These are phyloP conservation scores for Scaptomyza graminum DNA, from an alignment of 1,140 invertebrate species.

Conservation along the genomic window DNA sequence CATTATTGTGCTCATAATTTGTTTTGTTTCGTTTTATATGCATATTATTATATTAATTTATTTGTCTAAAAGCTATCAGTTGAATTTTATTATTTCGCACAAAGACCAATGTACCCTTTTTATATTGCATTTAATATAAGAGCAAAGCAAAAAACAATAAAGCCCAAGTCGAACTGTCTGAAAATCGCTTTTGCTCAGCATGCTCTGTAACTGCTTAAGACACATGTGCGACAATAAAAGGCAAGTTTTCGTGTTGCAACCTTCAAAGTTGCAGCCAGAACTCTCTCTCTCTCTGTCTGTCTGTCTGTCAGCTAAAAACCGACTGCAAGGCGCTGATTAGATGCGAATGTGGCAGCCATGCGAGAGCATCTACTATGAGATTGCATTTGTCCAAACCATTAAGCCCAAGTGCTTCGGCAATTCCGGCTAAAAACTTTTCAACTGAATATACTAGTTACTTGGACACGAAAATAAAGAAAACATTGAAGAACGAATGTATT, in stretches of 20 bases:
- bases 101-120: too few species aligned
- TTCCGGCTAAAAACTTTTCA: conserved; percentile 8
- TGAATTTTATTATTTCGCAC: too few species aligned
- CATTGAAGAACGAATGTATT: too few species aligned
- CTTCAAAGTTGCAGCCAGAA: conserved; percentile 1
- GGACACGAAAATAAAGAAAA: too few species aligned
- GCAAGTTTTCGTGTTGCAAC: conserved; percentile 23
- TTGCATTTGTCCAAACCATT: conserved; percentile 38
- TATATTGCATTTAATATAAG: too few species aligned
- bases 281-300: too few species aligned
- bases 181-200: not conserved
- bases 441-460: conserved; percentile 11
- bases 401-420: conserved; percentile 13
- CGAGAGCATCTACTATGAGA: conserved; percentile 14
- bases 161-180: conserved; percentile 9
- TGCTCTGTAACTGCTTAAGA: not conserved
- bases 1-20: too few species aligned
- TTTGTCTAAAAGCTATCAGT: too few species aligned
- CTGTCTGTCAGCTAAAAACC: conserved; percentile 12
- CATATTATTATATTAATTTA: too few species aligned
- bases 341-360: conserved; percentile 33
- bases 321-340: conserved; percentile 42
- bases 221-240: conserved; percentile 48
- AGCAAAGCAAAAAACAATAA: conserved; percentile 15
- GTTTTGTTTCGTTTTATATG: too few species aligned